These are phyloP conservation scores for Flexamia atlantica DNA, from an alignment of 2,888 invertebrate species.

Conservation along the genomic window DNA sequence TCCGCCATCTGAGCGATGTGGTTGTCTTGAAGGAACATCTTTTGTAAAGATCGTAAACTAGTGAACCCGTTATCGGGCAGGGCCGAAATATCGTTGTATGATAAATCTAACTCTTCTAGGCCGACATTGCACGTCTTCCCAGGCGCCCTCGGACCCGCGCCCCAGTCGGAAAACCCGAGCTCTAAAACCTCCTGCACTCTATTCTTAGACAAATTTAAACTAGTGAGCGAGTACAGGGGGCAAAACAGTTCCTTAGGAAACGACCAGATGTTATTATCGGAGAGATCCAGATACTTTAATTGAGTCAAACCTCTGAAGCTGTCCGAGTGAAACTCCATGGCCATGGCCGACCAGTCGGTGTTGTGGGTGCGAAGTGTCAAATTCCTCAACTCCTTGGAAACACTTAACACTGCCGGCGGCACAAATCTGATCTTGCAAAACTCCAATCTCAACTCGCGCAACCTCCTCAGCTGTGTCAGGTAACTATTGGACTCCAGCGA, in stretches of 20 bases:
- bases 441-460: conserved; percentile 86
- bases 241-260: conserved; percentile 90
- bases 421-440: conserved; percentile 89
- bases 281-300: conserved; percentile 87
- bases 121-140: conserved; percentile 83
- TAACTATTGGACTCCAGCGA: conserved; percentile 83
- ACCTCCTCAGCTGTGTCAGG: conserved; percentile 85
- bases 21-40: conserved; percentile 90
- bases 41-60: conserved; percentile 86
- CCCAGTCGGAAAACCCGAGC: conserved; percentile 88
- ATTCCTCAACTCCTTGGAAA: conserved; percentile 87
- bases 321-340: conserved; percentile 84
- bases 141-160: conserved; percentile 81
- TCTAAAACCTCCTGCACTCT: conserved; percentile 87
- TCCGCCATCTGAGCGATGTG: conserved; percentile 88
- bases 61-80: conserved; percentile 86
- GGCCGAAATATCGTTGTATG: conserved; percentile 86
- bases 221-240: conserved; percentile 86
- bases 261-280: conserved; percentile 90
- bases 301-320: conserved; percentile 88
- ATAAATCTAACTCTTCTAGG: conserved; percentile 84
- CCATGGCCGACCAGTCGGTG: conserved; percentile 83
- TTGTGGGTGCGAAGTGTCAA: conserved; percentile 89
- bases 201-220: conserved; percentile 91
- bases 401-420: conserved; percentile 87